Evolutionary conservation across 2,797 vertebrate genomes (phyloP), one percentile per base, ranked within the genome.

Genomic region (Streptopelia turtur): DNA sequence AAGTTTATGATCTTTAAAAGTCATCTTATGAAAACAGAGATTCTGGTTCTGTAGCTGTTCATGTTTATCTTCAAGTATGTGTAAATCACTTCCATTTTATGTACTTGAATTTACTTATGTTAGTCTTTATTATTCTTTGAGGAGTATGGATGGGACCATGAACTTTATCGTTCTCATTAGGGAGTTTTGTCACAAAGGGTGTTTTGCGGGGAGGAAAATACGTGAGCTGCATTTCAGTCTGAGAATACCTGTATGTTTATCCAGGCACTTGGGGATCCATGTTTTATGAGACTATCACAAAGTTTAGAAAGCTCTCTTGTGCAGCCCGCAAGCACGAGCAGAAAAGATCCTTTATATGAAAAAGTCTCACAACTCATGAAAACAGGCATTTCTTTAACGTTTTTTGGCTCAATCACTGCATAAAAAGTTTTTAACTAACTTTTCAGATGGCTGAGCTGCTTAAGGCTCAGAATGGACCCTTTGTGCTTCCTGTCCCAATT

Each of bases 271-370:
- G 41, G 81, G 83, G 87, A 68, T 55, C 63, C 28, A 5, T 88
- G 83, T 84, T 70, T 79, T 85, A 72, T 60, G 43, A 68, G 86
- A 85, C 78, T 87, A 10, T 57, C 5, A 4, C 70, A 33, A 68
- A 52, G 74, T 94, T 91, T 87, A 80, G 87, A 87, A 96, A 88
- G 83, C 64, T 89, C 63, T 79, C 84, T 94, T 95, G 87, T 95
- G 65, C 91, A 53, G 39, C 30, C 2, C 52, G 55, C 59, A 83
- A 86, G 50, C 31, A 11, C 59, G 76, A 94, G 68, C 84, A 98
- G 95, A 98, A 96, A 95, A 92, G 92, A 68, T 85, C 94, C 59
- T 95, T 98, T 97, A 87, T 96, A 31, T 22, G 64, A 83, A 88
- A 91, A 95, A 80, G 64, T 80, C 80, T 94, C 86, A 49, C 80